Base-by-base conservation (phyloP, 2,888 invertebrate species). In the Hyposoter dolosus region DNA sequence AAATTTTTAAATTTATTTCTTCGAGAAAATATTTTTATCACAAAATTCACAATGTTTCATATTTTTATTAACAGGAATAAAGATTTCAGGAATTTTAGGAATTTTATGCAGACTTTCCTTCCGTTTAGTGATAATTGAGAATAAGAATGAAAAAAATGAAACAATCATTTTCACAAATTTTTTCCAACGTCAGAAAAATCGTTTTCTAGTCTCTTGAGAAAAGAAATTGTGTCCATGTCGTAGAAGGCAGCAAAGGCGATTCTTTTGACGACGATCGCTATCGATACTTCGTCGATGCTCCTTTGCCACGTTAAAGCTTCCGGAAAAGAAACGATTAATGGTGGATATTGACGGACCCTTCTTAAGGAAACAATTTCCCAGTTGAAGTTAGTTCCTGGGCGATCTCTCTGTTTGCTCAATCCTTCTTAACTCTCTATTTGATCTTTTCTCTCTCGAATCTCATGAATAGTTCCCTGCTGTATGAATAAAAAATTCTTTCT, bases 381-480 rank as follows among this genome's bases (percentile, higher is more conserved):
- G 23, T 60, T 28, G 60, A 60, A 56, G 28, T 28, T 28, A 28
- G 60, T 28, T 28, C 15, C 28, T 60, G 28, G 28, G 12, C 43
- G 60, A 28, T 60, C 60, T 60, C 69, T 47, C 15, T 50, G 71
- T 71, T 71, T 71, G 50, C 32, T 50, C 71, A 53, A 32, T 50
- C 50, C 71, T 47, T 28, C 50, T 47, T 40, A 28, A 50, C 32
- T 35, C 50, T 17, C 47, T 17, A 50, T 53, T 50, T 50, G 32
- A 71, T 71, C 68, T 43, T 53, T 50, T 71, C 32, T 50, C 23
- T 19, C n/a, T n/a, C 17, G n/a, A n/a, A 50, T n/a, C 50, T 71
- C 71, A 71, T 71, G 71, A 71, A 71, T 71, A 71, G 15, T 35
- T 71, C 9, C n/a, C 35, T 50, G 71, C 50, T 50, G 47, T 15